phyloP scores from a whole-genome alignment of 1,140 invertebrate genomes.

The Drosophila nasuta region DNA sequence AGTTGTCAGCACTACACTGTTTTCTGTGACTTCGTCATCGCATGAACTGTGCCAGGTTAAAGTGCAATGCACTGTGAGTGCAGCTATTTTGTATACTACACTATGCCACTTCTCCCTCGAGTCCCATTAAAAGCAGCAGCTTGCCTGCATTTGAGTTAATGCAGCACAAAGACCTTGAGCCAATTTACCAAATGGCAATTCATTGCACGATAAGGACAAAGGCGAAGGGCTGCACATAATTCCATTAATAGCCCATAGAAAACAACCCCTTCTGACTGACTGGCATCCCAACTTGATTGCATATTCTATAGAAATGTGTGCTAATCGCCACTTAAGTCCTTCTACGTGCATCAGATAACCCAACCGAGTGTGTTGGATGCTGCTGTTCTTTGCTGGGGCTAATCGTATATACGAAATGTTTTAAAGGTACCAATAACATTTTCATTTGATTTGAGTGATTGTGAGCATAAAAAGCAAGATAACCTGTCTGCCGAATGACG shows the following conservation, averaged over 20 bases:
- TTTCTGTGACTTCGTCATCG: constrained; percentile 11
- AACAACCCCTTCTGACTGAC: neutral
- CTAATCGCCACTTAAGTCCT: constrained; percentile 15
- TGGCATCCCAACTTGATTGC: neutral
- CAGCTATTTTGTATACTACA: neutral
- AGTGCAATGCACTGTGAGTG: constrained; percentile 20
- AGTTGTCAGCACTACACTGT: constrained; percentile 5
- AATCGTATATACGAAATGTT: neutral
- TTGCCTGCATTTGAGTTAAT: constrained; percentile 4
- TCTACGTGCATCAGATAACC: constrained; percentile 16
- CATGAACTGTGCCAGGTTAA: neutral
- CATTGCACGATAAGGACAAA: constrained; percentile 1
- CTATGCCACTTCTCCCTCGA: neutral
- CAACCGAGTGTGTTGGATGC: neutral
- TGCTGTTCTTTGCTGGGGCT: neutral
- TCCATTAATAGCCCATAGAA: constrained; percentile 1
- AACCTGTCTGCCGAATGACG: neutral
- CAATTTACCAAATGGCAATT: constrained; percentile 2
- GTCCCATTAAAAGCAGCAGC: neutral
- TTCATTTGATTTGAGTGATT: constrained; percentile 6
- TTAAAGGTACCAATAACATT: neutral
- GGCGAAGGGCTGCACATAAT: constrained; percentile 2
- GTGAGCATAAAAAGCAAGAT: neutral
- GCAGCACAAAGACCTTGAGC: constrained; percentile 9
- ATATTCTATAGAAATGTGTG: constrained; percentile 14